A percentile compares a stretch with the other conserved stretches of the same genome.
Conservation (phyloP, 2,113 vertebrate species). For the Nesoenas mayeri region DNA sequence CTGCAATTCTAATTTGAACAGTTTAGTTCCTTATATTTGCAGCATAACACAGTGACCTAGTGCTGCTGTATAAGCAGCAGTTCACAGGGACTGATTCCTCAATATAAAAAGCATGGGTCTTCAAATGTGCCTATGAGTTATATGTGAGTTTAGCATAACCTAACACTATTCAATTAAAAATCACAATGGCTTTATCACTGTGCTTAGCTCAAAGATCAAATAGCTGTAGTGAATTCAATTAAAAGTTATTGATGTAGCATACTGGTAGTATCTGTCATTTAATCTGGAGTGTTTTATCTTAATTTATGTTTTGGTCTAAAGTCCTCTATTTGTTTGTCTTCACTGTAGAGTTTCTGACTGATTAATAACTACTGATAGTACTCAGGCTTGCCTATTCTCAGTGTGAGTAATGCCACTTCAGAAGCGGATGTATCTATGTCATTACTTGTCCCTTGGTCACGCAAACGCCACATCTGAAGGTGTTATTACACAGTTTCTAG, state of each 20-base stretch:
- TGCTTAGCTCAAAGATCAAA: conserved; percentile 61
- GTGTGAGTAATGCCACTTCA: not conserved
- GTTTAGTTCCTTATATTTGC: not conserved
- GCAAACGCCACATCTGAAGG: not conserved
- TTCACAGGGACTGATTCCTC: not conserved
- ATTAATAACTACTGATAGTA: not conserved
- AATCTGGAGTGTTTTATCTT: conserved; percentile 53
- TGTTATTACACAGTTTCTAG: not conserved
- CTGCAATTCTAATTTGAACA: not conserved
- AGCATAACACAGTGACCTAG: not conserved
- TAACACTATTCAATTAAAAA: conserved; percentile 65
- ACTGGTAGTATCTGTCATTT: conserved; percentile 20
- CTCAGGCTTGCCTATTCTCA: not conserved
- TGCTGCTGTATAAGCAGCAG: not conserved
- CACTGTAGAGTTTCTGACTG: not conserved
- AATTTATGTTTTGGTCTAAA: conserved; percentile 53
- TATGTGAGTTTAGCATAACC: conserved; percentile 9
- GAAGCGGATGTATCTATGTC: not conserved
- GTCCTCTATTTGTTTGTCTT: not conserved
- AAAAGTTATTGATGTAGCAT: conserved; percentile 61
- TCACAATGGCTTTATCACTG: conserved; percentile 54
- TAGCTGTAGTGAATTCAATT: conserved; percentile 52
- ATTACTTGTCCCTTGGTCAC: not conserved
- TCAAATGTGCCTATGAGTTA: not conserved
- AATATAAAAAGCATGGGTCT: not conserved